Base-by-base conservation (phyloP, 1,140 invertebrate genomes). In the Scaptomyza hsui region DNA sequence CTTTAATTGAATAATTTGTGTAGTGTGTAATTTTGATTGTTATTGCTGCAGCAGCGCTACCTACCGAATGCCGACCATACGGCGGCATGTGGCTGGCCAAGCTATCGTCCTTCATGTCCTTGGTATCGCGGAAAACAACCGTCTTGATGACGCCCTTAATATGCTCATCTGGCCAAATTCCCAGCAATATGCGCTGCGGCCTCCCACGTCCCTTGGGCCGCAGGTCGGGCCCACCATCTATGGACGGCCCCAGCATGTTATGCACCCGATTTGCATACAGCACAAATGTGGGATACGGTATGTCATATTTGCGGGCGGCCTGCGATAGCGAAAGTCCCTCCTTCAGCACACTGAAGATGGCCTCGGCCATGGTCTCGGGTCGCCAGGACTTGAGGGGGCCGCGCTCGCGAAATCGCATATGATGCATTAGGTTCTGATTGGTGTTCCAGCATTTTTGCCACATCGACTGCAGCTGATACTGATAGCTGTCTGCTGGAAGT, bases 381-480 rank as follows among this genome's bases (percentile, higher is more conserved):
- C 97, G 93, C 97, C 97, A 98, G n/a, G 97, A 97, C 91, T 98
- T 98, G 26, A 98, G 93, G 0, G 97, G 97, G 1, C 97, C 97
- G 29, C 97, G 94, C 92, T 98, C 97, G 5, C 97, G 94, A 93
- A 97, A 97, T 59, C 97, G 94, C 85, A 98, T 93, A 83, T 97
- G 97, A 92, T 97, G 96, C 53, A 97, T 95, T 68, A 97, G 93
- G 73, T 95, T 96, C 91, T 97, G 96, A 72, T 96, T 97, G 39
- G 90, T 91, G 91, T 95, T 97, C 97, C 97, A 98, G 91, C 96
- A 97, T 91, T 97, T 97, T 92, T 98, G 97, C 97, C 97, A 98
- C 94, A 97, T 97, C 15, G 95, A 96, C 91, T 98, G 97, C 89
- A 98, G 92, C 92, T 97, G 97, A 92, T 97, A 97, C 92, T 98